phyloP scores from a whole-genome alignment of 2,888 invertebrate genomes.

The Phytoseiulus persimilis region DNA sequence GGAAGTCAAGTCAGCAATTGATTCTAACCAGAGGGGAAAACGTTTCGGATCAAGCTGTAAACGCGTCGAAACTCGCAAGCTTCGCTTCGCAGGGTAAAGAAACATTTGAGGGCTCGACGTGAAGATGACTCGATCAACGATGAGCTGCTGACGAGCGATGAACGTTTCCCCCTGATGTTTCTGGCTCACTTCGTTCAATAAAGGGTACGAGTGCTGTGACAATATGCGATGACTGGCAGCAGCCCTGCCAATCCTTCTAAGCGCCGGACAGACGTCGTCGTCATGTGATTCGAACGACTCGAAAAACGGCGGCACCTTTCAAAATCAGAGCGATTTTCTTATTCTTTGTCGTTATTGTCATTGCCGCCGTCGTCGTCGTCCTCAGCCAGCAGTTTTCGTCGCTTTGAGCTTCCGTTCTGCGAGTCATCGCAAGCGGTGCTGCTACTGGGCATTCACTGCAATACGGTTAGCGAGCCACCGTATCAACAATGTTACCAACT shows the following conservation, averaged over 20 bases:
- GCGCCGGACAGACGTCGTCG: not conserved
- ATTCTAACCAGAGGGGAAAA: too few relatives aligned
- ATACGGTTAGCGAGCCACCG: not conserved
- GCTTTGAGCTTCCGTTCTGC: not conserved
- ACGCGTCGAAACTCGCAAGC: too few relatives aligned
- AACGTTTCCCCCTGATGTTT: not conserved
- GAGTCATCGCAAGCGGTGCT: not conserved
- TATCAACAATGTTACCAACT: not conserved
- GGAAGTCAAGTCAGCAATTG: too few relatives aligned
- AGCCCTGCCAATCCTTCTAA: not conserved
- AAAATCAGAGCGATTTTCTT: not conserved
- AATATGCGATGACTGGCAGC: not conserved
- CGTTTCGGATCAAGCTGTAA: too few relatives aligned
- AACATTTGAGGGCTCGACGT: not conserved
- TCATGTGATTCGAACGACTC: not conserved
- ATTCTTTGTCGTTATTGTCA: not conserved
- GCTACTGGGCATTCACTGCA: not conserved
- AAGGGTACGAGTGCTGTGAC: not conserved
- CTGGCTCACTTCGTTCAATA: not conserved
- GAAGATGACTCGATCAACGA: not conserved
- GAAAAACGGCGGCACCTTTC: constrained; percentile 5
- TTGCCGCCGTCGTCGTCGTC: not conserved
- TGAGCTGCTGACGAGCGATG: too few relatives aligned
- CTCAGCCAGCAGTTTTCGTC: not conserved
- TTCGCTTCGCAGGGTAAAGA: not conserved